Evolutionary conservation across 2,888 invertebrate genomes (phyloP).

Genomic region (Pantelozetes paolii): DNA sequence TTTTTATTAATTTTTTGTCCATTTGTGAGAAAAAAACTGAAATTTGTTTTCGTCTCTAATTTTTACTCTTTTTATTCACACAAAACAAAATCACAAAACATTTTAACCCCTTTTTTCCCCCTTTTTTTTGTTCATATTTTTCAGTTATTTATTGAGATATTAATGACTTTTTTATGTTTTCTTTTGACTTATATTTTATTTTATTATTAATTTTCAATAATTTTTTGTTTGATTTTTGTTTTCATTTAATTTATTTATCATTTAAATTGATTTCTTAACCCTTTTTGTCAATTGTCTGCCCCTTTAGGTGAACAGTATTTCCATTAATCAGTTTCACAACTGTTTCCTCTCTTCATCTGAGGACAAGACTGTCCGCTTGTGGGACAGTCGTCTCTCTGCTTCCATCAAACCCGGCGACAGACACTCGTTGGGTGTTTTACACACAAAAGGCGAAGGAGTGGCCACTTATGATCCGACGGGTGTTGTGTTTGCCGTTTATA

Average conservation of each 20-base stretch:
- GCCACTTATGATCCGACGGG: background rate
- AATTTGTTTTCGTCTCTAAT: no score
- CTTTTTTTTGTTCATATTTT: no score
- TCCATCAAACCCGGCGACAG: background rate
- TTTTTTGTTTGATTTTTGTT: background rate
- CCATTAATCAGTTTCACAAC: background rate
- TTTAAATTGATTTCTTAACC: background rate
- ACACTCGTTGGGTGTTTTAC: background rate
- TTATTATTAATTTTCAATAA: no score
- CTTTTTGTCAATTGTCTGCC: no score
- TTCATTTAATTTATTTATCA: background rate
- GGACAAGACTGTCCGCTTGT: background rate
- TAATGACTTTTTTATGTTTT: no score
- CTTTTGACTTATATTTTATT: no score
- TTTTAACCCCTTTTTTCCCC: no score
- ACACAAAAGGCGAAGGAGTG: background rate
- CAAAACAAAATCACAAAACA: no score
- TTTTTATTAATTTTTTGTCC: no score
- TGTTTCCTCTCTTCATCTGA: background rate
- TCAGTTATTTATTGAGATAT: no score
- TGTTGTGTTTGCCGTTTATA: background rate
- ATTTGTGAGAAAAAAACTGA: no score
- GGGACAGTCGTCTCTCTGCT: background rate
- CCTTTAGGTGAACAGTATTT: background rate
- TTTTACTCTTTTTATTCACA: no score